Percentiles rank a stretch among this genome's conserved stretches.
These are phyloP conservation scores for Epinephelus cyanopodus DNA, from an alignment of 2,113 vertebrate species.

Conservation along the genomic window DNA sequence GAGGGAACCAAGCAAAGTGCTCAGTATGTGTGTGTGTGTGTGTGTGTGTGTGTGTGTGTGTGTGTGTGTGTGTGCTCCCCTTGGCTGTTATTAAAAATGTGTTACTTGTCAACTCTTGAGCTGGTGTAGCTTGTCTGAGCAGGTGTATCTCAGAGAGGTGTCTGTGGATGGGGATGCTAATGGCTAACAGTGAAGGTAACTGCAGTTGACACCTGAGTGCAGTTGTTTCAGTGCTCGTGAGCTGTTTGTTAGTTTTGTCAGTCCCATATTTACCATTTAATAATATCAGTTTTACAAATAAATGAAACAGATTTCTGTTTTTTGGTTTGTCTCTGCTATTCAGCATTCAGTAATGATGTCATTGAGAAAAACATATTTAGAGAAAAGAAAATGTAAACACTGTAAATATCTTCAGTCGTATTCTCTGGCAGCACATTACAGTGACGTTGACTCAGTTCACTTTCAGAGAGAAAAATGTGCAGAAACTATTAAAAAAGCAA, in stretches of 20 bases:
- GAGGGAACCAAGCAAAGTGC: constrained; percentile 3
- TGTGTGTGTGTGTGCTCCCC: neutral
- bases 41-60: too few species aligned
- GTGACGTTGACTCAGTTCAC: neutral
- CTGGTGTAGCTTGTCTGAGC: neutral
- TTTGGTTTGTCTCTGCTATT: too few species aligned
- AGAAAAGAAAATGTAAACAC: too few species aligned
- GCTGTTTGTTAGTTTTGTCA: neutral
- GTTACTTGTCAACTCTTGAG: constrained; percentile 17
- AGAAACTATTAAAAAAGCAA: neutral
- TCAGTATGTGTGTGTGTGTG: neutral
- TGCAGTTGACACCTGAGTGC: neutral
- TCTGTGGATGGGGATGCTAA: constrained; percentile 10
- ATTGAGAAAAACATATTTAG: too few species aligned
- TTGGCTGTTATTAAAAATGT: constrained; percentile 7
- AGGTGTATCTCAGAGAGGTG: neutral
- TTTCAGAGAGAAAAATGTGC: neutral
- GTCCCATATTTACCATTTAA: neutral
- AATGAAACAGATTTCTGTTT: neutral
- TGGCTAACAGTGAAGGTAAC: neutral
- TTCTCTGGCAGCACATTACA: too few species aligned
- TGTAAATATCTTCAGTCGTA: too few species aligned
- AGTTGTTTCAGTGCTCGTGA: neutral
- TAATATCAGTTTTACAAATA: neutral
- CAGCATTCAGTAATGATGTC: too few species aligned